A percentile compares a stretch with the other conserved stretches of the same genome.
Conservation (phyloP, 2,113 vertebrate species). For the Myodes glareolus region DNA sequence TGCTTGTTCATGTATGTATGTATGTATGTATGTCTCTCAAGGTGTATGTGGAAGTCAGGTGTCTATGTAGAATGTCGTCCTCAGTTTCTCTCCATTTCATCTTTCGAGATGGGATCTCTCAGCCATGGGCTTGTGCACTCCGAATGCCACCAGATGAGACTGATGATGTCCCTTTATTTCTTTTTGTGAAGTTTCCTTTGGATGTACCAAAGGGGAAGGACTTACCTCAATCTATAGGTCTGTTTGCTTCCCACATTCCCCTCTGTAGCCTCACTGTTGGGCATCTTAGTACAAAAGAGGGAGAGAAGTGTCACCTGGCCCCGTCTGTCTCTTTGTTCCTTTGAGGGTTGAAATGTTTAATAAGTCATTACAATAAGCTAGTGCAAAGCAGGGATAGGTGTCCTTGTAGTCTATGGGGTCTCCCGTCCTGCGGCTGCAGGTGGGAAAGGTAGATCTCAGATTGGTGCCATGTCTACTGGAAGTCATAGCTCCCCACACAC, state of each 20-base stretch:
- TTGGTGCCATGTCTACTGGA: background rate
- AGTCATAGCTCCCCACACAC: background rate
- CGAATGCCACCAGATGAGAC: background rate
- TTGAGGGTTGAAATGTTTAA: background rate
- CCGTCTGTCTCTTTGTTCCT: background rate
- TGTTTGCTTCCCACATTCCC: background rate
- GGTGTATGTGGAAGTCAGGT: background rate
- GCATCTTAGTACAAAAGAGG: background rate
- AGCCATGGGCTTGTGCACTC: background rate
- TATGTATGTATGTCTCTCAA: background rate
- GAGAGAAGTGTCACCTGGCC: background rate
- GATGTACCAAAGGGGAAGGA: background rate
- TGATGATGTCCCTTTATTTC: background rate
- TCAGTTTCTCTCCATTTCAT: background rate
- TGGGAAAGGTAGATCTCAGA: background rate
- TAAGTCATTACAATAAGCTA: background rate
- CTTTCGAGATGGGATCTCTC: background rate
- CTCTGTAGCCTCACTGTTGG: background rate
- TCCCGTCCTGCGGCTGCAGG: background rate
- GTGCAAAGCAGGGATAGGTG: no score
- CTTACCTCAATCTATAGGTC: background rate
- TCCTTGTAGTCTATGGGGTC: background rate
- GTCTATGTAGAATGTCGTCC: background rate
- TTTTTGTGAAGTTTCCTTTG: background rate
- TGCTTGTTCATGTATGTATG: background rate